phyloP scores from a whole-genome alignment of 2,888 invertebrate species.

The Acronicta alni region DNA sequence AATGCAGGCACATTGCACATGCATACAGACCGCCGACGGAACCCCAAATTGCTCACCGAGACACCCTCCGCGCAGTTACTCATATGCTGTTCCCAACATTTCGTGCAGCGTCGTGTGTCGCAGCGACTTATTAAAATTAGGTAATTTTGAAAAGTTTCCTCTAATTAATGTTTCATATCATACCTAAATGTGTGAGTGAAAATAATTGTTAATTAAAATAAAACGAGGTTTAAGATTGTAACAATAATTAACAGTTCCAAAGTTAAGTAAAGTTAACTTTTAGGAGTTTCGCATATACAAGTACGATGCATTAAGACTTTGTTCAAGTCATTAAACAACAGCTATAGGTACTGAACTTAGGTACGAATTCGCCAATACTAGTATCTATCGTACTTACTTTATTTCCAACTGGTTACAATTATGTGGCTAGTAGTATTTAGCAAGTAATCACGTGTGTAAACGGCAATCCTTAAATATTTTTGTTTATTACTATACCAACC shows the following conservation, averaged over 20 bases:
- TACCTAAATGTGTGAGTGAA: too few relatives aligned
- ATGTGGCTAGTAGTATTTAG: slow-evolving; percentile 14
- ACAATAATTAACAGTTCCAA: too few relatives aligned
- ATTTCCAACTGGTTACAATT: slow-evolving; percentile 7
- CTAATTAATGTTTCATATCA: too few relatives aligned
- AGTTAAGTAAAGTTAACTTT: too few relatives aligned
- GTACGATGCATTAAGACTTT: background rate
- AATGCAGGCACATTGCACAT: slow-evolving; percentile 72
- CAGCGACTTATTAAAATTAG: slow-evolving; percentile 51
- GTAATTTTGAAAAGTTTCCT: background rate
- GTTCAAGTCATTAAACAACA: background rate
- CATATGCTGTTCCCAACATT: slow-evolving; percentile 75
- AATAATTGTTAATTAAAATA: too few relatives aligned
- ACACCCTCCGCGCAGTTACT: slow-evolving; percentile 77
- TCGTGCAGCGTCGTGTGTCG: slow-evolving; percentile 67
- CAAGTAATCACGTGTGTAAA: slow-evolving; percentile 23
- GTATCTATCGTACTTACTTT: slow-evolving; percentile 2
- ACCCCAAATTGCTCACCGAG: slow-evolving; percentile 84
- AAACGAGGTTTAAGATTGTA: too few relatives aligned
- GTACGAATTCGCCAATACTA: background rate
- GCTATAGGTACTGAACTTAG: background rate
- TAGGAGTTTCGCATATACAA: too few relatives aligned
- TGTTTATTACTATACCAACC: slow-evolving; percentile 39
- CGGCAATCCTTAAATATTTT: slow-evolving; percentile 46
- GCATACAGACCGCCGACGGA: slow-evolving; percentile 69